phyloP scores from a whole-genome alignment of 2,113 vertebrate species.

The Anolis carolinensis region DNA sequence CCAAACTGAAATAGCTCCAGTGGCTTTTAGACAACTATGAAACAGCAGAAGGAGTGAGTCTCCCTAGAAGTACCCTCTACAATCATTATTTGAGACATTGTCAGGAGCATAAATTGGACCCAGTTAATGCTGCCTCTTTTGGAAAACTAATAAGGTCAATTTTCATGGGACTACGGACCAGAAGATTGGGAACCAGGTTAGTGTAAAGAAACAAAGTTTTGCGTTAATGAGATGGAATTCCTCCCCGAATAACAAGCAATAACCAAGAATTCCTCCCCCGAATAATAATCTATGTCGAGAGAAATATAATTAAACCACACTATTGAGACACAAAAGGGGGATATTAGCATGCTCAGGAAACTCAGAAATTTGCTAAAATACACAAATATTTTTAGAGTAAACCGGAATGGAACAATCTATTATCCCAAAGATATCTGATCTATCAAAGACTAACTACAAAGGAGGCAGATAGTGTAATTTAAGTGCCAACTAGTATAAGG shows the following conservation, averaged over 20 bases:
- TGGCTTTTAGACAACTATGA: conserved; percentile 88
- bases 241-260: conserved; percentile 13
- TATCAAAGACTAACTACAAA: neutral
- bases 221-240: neutral
- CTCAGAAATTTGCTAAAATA: neutral
- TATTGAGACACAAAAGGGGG: neutral
- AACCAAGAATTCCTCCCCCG: too few relatives aligned
- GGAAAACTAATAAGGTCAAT: conserved; percentile 86
- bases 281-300: too few relatives aligned
- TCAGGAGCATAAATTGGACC: conserved; percentile 86
- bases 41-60: conserved; percentile 86
- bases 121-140: conserved; percentile 86
- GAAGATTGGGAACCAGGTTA: conserved; percentile 85
- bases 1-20: conserved; percentile 76
- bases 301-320: neutral
- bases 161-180: conserved; percentile 84
- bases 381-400: neutral
- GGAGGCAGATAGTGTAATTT: neutral
- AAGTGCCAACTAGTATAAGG: neutral
- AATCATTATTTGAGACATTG: conserved; percentile 86
- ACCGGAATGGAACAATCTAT: neutral
- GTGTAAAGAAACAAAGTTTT: conserved; percentile 47
- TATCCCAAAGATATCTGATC: too few relatives aligned
- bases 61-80: conserved; percentile 84
- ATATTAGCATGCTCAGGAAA: neutral